Evolutionary conservation across 2,888 invertebrate genomes (phyloP).

Genomic region (Netelia virgata): DNA sequence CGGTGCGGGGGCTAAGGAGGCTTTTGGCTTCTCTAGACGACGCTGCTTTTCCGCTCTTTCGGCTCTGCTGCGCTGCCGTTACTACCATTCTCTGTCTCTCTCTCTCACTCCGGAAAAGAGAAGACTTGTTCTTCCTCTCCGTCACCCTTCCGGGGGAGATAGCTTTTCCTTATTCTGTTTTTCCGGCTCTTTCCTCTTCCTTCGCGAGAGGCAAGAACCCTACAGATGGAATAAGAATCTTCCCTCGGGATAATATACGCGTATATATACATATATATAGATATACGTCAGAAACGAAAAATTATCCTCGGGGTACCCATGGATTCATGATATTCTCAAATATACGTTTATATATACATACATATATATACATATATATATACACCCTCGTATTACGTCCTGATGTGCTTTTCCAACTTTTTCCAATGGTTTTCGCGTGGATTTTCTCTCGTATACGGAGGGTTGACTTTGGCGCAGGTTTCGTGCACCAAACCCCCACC

Average conservation of each 20-base stretch:
- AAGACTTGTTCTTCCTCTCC: not conserved
- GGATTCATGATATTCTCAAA: slow-evolving; percentile 42
- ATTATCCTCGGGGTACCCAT: slow-evolving; percentile 44
- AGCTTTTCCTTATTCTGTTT: slow-evolving; percentile 50
- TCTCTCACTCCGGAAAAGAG: not conserved
- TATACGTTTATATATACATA: not conserved
- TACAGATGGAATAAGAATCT: slow-evolving; percentile 56
- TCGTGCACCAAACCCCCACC: too few species aligned
- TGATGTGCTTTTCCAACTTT: slow-evolving; percentile 40
- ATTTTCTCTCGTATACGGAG: slow-evolving; percentile 11
- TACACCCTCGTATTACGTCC: slow-evolving; percentile 28
- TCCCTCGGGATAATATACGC: slow-evolving; percentile 42
- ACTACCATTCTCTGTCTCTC: not conserved
- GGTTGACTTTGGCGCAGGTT: slow-evolving; percentile 30
- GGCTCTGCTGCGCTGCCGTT: slow-evolving; percentile 15
- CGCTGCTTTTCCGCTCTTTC: slow-evolving; percentile 58
- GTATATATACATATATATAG: slow-evolving; percentile 8
- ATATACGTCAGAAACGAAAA: slow-evolving; percentile 28
- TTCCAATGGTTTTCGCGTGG: slow-evolving; percentile 9
- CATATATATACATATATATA: slow-evolving; percentile 5
- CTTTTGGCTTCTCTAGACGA: slow-evolving; percentile 37
- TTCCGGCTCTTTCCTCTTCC: slow-evolving; percentile 45
- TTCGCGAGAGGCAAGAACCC: slow-evolving; percentile 28
- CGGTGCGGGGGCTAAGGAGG: not conserved
- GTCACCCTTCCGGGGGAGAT: not conserved